Conservation (phyloP, 2,113 vertebrate species). For the Ceyx cyanopectus region DNA sequence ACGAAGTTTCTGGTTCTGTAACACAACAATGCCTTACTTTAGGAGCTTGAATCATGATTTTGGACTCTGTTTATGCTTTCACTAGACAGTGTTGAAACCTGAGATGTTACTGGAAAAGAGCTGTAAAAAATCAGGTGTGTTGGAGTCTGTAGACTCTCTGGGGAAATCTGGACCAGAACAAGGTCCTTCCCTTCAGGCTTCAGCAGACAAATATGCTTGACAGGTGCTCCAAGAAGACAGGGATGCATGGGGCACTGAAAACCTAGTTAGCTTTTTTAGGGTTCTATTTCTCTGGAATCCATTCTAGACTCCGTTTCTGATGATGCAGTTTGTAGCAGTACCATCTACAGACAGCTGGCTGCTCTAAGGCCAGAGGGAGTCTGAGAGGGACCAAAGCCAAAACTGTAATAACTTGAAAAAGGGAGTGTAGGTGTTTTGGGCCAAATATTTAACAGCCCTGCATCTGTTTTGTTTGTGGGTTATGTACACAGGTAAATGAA, state of each 20-base stretch:
- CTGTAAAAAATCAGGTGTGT: not conserved
- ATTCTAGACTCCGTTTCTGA: not conserved
- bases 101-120: not conserved
- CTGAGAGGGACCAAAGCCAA: not conserved
- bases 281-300: not conserved
- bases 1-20: not conserved
- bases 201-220: rapidly evolving
- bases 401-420: not conserved
- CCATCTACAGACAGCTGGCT: not conserved
- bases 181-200: not conserved
- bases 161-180: not conserved
- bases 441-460: not conserved
- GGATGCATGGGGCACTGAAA: not conserved
- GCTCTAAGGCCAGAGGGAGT: not conserved
- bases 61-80: not conserved
- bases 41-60: not conserved
- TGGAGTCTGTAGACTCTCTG: not conserved
- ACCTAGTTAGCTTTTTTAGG: not conserved
- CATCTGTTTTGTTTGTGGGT: not conserved
- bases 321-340: not conserved
- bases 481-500: not conserved
- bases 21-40: not conserved
- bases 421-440: not conserved
- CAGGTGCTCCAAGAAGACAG: not conserved
- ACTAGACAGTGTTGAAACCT: not conserved